These are phyloP conservation scores for Rhincodon typus DNA, from an alignment of 2,797 vertebrate species.

Conservation along the genomic window DNA sequence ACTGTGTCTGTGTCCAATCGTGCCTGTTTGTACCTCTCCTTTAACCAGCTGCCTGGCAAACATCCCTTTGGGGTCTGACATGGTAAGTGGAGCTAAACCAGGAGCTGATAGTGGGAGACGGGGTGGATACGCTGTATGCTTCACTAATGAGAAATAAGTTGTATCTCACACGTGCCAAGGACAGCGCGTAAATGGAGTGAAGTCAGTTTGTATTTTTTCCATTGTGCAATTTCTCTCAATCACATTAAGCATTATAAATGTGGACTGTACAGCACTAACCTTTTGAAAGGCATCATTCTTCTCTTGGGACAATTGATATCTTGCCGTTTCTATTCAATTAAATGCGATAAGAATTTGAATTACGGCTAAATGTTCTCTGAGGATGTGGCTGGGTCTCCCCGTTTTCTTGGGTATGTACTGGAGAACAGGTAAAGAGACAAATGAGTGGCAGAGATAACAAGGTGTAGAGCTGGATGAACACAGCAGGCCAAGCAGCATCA, in stretches of 20 bases:
- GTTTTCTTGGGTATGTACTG: background rate
- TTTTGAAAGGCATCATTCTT: background rate
- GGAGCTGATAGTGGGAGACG: background rate
- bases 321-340: background rate
- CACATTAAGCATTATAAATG: background rate
- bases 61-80: background rate
- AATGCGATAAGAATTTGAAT: background rate
- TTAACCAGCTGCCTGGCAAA: background rate
- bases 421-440: background rate
- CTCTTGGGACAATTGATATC: background rate
- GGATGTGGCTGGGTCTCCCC: background rate
- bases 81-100: background rate
- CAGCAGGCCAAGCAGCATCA: too few species aligned
- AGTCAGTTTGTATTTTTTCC: background rate
- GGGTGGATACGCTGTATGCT: background rate
- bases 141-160: background rate
- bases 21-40: conserved; percentile 30
- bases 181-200: background rate
- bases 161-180: background rate
- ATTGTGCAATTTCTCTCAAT: background rate
- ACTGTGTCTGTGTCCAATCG: conserved; percentile 29
- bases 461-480: too few species aligned
- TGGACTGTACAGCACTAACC: background rate
- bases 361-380: background rate
- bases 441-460: too few species aligned